A percentile compares a stretch with the other conserved stretches of the same genome.
These are phyloP conservation scores for Dichetophora obliterata DNA, from an alignment of 2,888 invertebrate species.

Conservation along the genomic window DNA sequence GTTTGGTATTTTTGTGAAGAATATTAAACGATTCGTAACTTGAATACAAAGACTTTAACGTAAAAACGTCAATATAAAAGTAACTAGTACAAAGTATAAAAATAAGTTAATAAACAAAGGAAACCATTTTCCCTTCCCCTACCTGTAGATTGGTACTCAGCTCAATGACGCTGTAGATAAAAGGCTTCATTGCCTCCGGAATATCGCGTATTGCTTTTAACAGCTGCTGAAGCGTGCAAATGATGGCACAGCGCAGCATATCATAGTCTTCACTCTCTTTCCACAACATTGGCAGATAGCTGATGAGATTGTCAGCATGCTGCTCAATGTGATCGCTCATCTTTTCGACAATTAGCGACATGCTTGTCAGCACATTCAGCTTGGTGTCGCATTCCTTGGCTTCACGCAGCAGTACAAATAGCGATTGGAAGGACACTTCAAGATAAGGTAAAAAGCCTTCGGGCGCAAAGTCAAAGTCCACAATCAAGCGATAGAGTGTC, in stretches of 20 bases:
- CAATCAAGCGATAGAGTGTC: conserved; percentile 85
- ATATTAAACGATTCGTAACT: too few relatives aligned
- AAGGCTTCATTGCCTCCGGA: conserved; percentile 74
- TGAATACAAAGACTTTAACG: too few relatives aligned
- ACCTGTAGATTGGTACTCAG: conserved; percentile 82
- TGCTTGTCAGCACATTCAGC: conserved; percentile 92
- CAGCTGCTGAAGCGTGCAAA: conserved; percentile 84
- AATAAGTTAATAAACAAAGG: too few relatives aligned
- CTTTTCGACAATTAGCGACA: conserved; percentile 90
- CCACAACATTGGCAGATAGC: conserved; percentile 91
- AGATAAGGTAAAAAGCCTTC: conserved; percentile 89
- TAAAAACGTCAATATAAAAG: too few relatives aligned
- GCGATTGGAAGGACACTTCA: conserved; percentile 81
- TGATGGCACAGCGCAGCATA: conserved; percentile 91
- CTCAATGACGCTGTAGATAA: conserved; percentile 78
- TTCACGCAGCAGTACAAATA: conserved; percentile 88
- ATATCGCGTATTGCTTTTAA: conserved; percentile 81
- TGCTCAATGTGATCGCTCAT: conserved; percentile 80
- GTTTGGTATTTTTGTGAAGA: too few relatives aligned
- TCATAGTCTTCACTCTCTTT: conserved; percentile 87
- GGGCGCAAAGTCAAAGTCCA: conserved; percentile 92
- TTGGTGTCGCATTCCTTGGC: conserved; percentile 94
- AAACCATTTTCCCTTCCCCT: neutral
- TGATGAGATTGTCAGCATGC: conserved; percentile 79
- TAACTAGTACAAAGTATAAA: too few relatives aligned